Evolutionary conservation across 2,113 vertebrate species (phyloP).

Genomic region (Paratilapia polleni): DNA sequence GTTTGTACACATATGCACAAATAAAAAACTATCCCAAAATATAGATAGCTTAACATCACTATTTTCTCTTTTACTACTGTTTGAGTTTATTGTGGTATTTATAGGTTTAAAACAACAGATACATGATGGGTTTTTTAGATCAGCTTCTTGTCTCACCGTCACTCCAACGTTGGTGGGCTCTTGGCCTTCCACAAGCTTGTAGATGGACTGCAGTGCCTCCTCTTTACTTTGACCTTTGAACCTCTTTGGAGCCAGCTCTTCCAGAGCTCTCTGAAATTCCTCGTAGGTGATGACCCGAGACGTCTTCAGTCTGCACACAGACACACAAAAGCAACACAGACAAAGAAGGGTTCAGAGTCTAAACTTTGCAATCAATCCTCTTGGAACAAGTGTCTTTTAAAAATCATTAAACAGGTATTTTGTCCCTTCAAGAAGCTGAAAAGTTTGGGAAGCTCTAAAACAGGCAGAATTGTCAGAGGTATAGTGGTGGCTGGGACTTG

Average conservation of each 20-base stretch:
- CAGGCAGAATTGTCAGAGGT: neutral
- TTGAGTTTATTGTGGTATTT: neutral
- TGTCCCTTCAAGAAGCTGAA: neutral
- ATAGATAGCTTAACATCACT: neutral
- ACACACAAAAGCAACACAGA: neutral
- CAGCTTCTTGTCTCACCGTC: slow-evolving; percentile 83
- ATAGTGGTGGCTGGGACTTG: accelerated
- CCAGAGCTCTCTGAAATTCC: slow-evolving; percentile 91
- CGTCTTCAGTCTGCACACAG: slow-evolving; percentile 85
- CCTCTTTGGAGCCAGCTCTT: slow-evolving; percentile 88
- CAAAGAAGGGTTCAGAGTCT: neutral
- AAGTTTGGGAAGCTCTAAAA: neutral
- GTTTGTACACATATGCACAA: neutral
- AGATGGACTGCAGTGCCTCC: slow-evolving; percentile 86
- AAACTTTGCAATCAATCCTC: neutral
- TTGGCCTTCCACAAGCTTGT: slow-evolving; percentile 87
- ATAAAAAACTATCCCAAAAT: neutral
- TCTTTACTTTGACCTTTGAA: slow-evolving; percentile 94
- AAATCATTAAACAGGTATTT: neutral
- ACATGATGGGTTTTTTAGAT: neutral
- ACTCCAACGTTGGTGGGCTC: slow-evolving; percentile 89
- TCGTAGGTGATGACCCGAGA: slow-evolving; percentile 90
- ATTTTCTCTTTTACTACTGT: neutral
- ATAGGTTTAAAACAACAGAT: neutral
- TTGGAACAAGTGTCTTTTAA: neutral